A percentile compares a stretch with the other conserved stretches of the same genome.
phyloP scores from a whole-genome alignment of 2,797 vertebrate species.

The Microtus obscurus region DNA sequence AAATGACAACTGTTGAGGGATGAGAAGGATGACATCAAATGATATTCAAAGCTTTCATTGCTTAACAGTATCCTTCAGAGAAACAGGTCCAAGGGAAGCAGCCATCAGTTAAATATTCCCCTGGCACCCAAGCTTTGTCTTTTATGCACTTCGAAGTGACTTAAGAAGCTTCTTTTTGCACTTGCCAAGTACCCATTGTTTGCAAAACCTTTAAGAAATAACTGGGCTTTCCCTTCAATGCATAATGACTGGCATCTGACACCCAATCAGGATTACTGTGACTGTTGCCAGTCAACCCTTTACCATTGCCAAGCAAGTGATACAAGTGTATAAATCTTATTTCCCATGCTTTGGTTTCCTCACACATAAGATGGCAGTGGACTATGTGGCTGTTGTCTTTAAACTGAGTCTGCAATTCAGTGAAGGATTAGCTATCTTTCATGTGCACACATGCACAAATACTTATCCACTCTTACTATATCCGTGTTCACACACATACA shows the following conservation, averaged over 20 bases:
- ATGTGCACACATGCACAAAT: background rate
- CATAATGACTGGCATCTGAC: slow-evolving; percentile 75
- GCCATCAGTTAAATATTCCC: slow-evolving; percentile 16
- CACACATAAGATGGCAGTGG: background rate
- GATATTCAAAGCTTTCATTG: slow-evolving; percentile 59
- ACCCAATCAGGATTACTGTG: slow-evolving; percentile 73
- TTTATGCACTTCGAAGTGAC: slow-evolving; percentile 68
- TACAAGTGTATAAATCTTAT: slow-evolving; percentile 60
- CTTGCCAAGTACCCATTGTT: slow-evolving; percentile 71
- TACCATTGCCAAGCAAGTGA: slow-evolving; percentile 45
- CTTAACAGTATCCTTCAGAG: slow-evolving; percentile 12
- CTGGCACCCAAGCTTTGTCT: slow-evolving; percentile 20
- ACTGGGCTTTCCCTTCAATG: slow-evolving; percentile 76
- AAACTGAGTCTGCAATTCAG: slow-evolving; percentile 3
- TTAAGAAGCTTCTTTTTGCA: slow-evolving; percentile 63
- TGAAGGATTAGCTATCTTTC: slow-evolving; percentile 20
- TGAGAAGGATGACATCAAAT: background rate
- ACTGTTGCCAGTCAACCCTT: slow-evolving; percentile 68
- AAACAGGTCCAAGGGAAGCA: background rate
- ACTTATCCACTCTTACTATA: background rate
- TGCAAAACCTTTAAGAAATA: slow-evolving; percentile 81
- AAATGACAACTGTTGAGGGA: slow-evolving; percentile 24
- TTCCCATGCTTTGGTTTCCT: slow-evolving; percentile 64
- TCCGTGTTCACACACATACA: background rate
- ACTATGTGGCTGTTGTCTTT: slow-evolving; percentile 39